phyloP scores from a whole-genome alignment of 2,797 vertebrate species.

The Scolopax bukidnonensis region DNA sequence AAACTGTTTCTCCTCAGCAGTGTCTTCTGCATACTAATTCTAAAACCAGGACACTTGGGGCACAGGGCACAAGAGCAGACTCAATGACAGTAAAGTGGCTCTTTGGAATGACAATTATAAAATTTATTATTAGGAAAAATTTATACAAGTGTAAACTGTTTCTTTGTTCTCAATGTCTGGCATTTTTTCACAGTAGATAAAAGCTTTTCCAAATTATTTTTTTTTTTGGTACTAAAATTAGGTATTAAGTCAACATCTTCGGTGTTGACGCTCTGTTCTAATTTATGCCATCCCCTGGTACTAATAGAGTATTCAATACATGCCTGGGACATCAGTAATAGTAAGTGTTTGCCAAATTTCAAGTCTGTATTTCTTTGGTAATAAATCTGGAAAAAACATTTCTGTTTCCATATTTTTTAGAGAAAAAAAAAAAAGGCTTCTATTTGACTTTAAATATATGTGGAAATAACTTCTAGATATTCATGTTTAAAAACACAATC shows the following conservation, averaged over 20 bases:
- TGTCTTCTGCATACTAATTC: not conserved
- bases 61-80: not conserved
- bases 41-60: not conserved
- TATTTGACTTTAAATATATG: not conserved
- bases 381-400: not conserved
- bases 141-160: not conserved
- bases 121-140: not conserved
- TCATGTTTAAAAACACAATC: not conserved
- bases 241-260: not conserved
- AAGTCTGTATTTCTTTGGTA: not conserved
- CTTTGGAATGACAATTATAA: not conserved
- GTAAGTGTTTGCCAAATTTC: not conserved
- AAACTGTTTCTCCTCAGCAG: not conserved
- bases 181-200: not conserved
- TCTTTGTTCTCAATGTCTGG: not conserved
- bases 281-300: not conserved
- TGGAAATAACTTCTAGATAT: not conserved
- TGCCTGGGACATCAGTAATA: not conserved
- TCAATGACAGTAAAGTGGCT: not conserved
- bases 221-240: not conserved
- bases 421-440: not conserved
- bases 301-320: not conserved
- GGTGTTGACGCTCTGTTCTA: not conserved
- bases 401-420: not conserved
- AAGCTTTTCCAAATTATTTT: not conserved